A percentile compares a stretch with the other conserved stretches of the same genome.
These are phyloP conservation scores for Diglossa brunneiventris DNA, from an alignment of 2,113 vertebrate genomes.

Conservation along the genomic window DNA sequence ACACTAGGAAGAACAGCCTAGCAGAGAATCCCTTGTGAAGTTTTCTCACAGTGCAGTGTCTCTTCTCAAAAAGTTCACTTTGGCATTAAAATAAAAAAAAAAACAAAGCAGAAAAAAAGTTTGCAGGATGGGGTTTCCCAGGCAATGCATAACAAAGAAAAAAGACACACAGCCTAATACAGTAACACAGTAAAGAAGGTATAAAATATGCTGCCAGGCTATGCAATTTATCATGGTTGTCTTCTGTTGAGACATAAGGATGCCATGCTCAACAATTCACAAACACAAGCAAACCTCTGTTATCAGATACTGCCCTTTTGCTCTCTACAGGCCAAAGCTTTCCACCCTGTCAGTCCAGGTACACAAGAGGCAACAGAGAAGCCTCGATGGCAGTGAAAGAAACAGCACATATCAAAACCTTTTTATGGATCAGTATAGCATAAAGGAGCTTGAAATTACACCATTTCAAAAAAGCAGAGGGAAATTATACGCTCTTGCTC, in stretches of 20 bases:
- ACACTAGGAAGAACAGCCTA: not conserved
- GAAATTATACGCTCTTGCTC: not conserved
- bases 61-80: not conserved
- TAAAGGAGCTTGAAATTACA: conserved; percentile 29
- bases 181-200: not conserved
- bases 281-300: not conserved
- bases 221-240: not conserved
- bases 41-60: not conserved
- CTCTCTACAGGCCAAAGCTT: not conserved
- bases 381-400: not conserved
- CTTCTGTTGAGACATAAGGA: not conserved
- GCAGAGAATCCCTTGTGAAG: not conserved
- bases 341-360: not conserved
- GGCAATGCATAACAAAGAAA: not conserved
- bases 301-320: not conserved
- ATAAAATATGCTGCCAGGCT: not conserved
- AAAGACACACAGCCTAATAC: not conserved
- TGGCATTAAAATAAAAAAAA: not conserved
- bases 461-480: conserved; percentile 15
- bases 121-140: not conserved
- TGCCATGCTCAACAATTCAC: not conserved
- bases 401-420: not conserved
- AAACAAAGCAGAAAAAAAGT: not conserved
- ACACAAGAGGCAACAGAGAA: not conserved
- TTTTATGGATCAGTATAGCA: not conserved